These are phyloP conservation scores for Nephrotoma guestfalica DNA, from an alignment of 2,888 invertebrate species.

Conservation along the genomic window DNA sequence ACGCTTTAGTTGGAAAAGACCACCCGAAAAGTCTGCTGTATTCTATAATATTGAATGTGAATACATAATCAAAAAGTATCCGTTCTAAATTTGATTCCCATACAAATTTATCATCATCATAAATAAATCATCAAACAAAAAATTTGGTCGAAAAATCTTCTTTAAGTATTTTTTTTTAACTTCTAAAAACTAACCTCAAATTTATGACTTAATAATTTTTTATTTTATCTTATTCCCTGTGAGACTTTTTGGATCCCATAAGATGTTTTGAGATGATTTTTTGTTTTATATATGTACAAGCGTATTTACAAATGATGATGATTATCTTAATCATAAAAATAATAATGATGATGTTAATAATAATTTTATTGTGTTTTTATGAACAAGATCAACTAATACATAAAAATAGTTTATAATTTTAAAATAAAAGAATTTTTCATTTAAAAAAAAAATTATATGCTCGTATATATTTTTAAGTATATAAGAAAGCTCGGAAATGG, in stretches of 20 bases:
- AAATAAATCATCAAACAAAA: background rate
- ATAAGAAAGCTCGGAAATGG: background rate
- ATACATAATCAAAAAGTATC: background rate
- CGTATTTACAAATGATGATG: background rate
- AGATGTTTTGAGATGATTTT: background rate
- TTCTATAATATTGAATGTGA: background rate
- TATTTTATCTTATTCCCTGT: background rate
- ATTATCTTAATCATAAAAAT: background rate
- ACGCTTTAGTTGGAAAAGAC: background rate
- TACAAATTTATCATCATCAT: background rate
- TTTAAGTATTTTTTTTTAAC: background rate
- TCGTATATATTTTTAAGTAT: background rate
- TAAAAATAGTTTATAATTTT: background rate
- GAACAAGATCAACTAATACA: background rate
- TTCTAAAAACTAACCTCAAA: background rate
- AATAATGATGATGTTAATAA: background rate
- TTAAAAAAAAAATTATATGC: background rate
- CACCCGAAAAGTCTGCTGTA: background rate
- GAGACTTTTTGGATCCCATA: constrained; percentile 3
- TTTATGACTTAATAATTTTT: background rate
- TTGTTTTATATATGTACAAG: background rate
- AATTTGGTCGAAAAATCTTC: background rate
- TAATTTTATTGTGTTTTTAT: background rate
- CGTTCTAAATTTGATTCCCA: background rate
- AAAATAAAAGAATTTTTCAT: background rate